Percentiles rank a stretch among this genome's conserved stretches.
These are phyloP conservation scores for Erinaceus europaeus DNA, from an alignment of 2,113 vertebrate genomes.

Conservation along the genomic window DNA sequence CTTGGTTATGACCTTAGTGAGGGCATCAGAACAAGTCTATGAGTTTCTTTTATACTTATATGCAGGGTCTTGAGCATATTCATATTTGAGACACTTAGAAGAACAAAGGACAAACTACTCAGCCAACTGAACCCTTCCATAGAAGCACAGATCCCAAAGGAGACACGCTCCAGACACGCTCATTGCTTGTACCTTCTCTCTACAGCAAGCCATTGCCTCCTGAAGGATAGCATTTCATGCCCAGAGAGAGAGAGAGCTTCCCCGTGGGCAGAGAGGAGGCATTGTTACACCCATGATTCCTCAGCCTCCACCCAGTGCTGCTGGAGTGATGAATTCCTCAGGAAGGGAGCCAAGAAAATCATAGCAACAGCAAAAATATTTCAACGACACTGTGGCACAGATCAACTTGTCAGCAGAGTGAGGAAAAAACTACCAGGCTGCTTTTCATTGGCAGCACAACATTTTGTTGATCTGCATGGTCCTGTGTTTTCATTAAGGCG, in stretches of 20 bases:
- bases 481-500: neutral
- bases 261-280: conserved; percentile 22
- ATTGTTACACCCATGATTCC: conserved; percentile 40
- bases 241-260: conserved; percentile 23
- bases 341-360: conserved; percentile 70
- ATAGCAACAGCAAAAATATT: conserved; percentile 74
- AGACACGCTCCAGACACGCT: neutral
- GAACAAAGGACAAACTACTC: neutral
- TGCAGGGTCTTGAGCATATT: neutral
- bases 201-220: neutral
- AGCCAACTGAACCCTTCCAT: neutral
- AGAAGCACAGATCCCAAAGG: neutral
- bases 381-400: conserved; percentile 57
- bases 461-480: conserved; percentile 52
- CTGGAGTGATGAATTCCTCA: conserved; percentile 67
- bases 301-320: conserved; percentile 51
- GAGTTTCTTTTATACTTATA: no score
- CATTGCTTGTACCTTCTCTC: neutral
- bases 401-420: conserved; percentile 67
- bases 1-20: neutral
- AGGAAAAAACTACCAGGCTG: conserved; percentile 64
- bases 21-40: neutral
- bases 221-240: conserved; percentile 28
- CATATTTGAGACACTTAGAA: neutral
- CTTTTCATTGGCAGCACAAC: conserved; percentile 60